These are phyloP conservation scores for Oscheius sp. DNA, from an alignment of 2,888 invertebrate genomes.

Conservation along the genomic window DNA sequence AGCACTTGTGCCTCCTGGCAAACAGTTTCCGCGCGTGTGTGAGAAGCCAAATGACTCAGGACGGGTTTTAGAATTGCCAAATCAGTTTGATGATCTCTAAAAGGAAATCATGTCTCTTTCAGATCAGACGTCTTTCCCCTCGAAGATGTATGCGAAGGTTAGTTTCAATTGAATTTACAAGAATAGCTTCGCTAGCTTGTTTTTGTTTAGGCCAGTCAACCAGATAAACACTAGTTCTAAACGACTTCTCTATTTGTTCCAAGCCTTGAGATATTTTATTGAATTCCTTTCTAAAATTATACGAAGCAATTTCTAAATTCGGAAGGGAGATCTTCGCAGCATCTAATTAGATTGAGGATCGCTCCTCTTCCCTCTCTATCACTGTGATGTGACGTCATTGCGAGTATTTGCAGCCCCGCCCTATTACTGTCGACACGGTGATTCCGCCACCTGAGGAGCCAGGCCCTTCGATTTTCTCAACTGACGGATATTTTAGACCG, in stretches of 20 bases:
- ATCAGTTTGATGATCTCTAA: neutral
- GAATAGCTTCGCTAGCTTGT: too few species aligned
- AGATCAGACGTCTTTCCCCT: too few species aligned
- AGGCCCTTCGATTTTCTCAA: neutral
- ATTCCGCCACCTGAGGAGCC: conserved; percentile 8
- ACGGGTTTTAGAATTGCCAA: neutral
- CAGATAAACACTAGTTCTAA: too few species aligned
- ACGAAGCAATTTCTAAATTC: too few species aligned
- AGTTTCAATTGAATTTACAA: neutral
- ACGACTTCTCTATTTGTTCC: too few species aligned
- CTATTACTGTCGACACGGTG: conserved; percentile 11
- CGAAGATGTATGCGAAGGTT: neutral
- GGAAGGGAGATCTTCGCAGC: too few species aligned
- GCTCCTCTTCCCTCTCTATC: neutral
- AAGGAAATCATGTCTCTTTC: neutral
- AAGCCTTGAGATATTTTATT: too few species aligned
- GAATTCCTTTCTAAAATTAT: too few species aligned
- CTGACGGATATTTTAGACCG: conserved; percentile 3
- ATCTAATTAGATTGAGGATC: neutral
- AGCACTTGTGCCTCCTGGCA: neutral
- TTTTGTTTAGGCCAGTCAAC: too few species aligned
- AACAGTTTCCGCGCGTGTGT: conserved; percentile 18
- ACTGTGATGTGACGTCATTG: conserved; percentile 20
- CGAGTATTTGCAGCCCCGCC: conserved; percentile 25
- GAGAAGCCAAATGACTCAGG: neutral